Evolutionary conservation across 2,888 invertebrate genomes (phyloP).

Genomic region (Cinara cedri): DNA sequence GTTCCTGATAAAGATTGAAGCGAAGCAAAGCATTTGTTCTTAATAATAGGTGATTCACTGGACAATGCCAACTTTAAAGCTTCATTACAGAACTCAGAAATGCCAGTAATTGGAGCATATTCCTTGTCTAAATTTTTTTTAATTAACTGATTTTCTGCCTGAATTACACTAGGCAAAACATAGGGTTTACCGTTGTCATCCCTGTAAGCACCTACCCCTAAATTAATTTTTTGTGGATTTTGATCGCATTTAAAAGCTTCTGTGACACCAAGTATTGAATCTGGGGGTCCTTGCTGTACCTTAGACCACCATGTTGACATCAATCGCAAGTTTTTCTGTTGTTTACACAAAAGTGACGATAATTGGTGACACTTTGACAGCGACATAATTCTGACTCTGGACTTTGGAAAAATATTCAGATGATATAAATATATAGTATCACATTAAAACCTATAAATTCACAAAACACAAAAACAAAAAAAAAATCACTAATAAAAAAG

Average conservation of each 20-base stretch:
- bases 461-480: slow-evolving; percentile 46
- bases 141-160: slow-evolving; percentile 83
- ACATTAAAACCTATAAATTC: slow-evolving; percentile 47
- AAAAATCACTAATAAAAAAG: slow-evolving; percentile 18
- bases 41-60: slow-evolving; percentile 29
- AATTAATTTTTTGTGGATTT: slow-evolving; percentile 93
- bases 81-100: slow-evolving; percentile 81
- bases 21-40: slow-evolving; percentile 65
- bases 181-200: slow-evolving; percentile 97
- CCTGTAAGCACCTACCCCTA: slow-evolving; percentile 95
- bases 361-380: slow-evolving; percentile 48
- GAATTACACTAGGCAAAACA: slow-evolving; percentile 82
- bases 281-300: slow-evolving; percentile 96
- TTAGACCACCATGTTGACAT: slow-evolving; percentile 78
- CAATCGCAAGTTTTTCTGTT: slow-evolving; percentile 30
- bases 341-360: slow-evolving; percentile 31
- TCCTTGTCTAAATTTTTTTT: slow-evolving; percentile 83
- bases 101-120: slow-evolving; percentile 90
- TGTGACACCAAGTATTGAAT: slow-evolving; percentile 95
- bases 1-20: slow-evolving; percentile 94
- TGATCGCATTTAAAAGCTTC: slow-evolving; percentile 93
- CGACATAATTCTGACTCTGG: slow-evolving; percentile 40
- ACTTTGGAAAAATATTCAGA: neutral
- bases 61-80: slow-evolving; percentile 82
- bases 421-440: slow-evolving; percentile 29